Conservation (phyloP, 2,113 vertebrate genomes). For the Callipepla californica region DNA sequence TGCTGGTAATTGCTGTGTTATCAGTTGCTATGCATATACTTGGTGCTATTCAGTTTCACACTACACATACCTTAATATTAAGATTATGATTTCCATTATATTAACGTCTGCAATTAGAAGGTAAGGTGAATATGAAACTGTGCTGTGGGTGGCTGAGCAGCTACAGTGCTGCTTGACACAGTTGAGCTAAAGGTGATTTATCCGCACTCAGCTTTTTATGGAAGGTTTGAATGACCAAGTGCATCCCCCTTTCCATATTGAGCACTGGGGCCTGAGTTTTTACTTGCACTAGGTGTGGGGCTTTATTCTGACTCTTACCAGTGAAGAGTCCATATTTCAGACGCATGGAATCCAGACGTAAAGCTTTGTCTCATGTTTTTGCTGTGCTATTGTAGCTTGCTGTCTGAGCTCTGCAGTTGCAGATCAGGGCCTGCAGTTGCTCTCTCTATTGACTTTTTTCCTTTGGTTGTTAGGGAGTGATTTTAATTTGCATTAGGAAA, state of each 20-base stretch:
- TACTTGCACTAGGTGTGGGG: neutral
- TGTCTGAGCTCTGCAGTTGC: neutral
- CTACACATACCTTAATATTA: neutral
- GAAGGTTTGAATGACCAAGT: neutral
- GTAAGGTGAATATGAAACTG: neutral
- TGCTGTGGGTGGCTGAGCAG: neutral
- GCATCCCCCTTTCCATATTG: neutral
- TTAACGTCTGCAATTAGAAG: too few relatives aligned
- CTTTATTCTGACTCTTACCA: neutral
- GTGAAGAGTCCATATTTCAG: neutral
- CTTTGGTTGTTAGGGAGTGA: neutral
- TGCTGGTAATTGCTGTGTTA: neutral
- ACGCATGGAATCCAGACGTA: neutral
- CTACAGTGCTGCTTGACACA: neutral
- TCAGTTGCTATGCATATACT: neutral
- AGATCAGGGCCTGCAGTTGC: neutral
- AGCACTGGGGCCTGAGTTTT: neutral
- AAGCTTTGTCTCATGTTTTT: neutral
- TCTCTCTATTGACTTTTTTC: neutral
- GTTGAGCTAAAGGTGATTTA: neutral
- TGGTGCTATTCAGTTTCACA: neutral
- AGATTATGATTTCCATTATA: neutral
- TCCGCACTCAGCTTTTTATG: neutral
- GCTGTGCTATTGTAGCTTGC: neutral
- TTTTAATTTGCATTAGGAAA: neutral